A percentile compares a stretch with the other conserved stretches of the same genome.
These are phyloP conservation scores for Leptinotarsa juncta DNA, from an alignment of 2,888 invertebrate genomes.

Conservation along the genomic window DNA sequence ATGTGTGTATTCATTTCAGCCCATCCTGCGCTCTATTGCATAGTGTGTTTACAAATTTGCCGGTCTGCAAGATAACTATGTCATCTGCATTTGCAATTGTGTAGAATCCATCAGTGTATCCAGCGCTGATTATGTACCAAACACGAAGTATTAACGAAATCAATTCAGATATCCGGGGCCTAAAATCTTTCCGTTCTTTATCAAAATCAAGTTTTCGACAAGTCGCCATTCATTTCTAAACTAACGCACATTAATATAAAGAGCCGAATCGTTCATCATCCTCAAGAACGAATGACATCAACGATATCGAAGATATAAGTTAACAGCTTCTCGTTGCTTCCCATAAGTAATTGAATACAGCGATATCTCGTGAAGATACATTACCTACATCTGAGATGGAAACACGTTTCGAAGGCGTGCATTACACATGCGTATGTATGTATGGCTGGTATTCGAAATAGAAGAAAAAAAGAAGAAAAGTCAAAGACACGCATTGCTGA, in stretches of 20 bases:
- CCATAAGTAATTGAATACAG: conserved; percentile 42
- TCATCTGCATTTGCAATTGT: too few relatives aligned
- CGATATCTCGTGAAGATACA: conserved; percentile 40
- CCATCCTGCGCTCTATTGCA: too few relatives aligned
- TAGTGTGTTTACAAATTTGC: too few relatives aligned
- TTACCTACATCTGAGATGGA: conserved; percentile 32
- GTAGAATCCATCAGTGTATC: too few relatives aligned
- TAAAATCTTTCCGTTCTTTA: background rate
- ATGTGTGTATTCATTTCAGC: too few relatives aligned
- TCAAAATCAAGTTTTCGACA: conserved; percentile 12
- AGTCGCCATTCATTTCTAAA: conserved; percentile 12
- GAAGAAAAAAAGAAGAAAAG: conserved; percentile 19
- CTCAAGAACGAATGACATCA: conserved; percentile 33
- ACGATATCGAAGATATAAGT: conserved; percentile 37
- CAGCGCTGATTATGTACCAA: background rate
- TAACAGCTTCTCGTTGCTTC: conserved; percentile 39
- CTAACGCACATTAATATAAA: conserved; percentile 7
- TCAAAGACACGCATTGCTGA: conserved; percentile 29
- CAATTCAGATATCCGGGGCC: background rate
- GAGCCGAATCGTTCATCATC: conserved; percentile 31
- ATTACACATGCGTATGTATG: conserved; percentile 36
- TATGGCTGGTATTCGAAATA: conserved; percentile 26
- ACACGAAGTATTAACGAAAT: background rate
- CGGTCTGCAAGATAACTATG: too few relatives aligned
- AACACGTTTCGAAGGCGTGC: conserved; percentile 34